Evolutionary conservation across 2,113 vertebrate genomes (phyloP).

Genomic region (Corydoras maculifer): DNA sequence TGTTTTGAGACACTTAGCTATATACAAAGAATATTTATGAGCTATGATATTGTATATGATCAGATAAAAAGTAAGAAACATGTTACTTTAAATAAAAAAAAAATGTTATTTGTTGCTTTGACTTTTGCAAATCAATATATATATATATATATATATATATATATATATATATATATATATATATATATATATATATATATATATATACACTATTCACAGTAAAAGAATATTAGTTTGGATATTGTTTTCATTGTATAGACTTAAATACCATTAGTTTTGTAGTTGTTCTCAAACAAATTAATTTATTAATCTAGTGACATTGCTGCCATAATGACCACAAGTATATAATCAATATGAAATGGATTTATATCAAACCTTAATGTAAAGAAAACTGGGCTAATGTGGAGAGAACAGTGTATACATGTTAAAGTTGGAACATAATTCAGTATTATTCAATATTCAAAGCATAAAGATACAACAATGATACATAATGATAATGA

Average conservation of each 20-base stretch:
- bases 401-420: slow-evolving; percentile 40
- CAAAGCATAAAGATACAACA: slow-evolving; percentile 52
- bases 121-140: too few species aligned
- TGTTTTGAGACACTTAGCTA: too few species aligned
- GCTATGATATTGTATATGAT: too few species aligned
- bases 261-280: background rate
- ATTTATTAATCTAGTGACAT: slow-evolving; percentile 37
- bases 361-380: slow-evolving; percentile 24
- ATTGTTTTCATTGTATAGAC: background rate
- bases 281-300: slow-evolving; percentile 23
- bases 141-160: too few species aligned
- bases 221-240: background rate
- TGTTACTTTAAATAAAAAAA: too few species aligned
- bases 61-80: too few species aligned
- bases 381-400: slow-evolving; percentile 34
- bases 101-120: too few species aligned
- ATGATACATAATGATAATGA: slow-evolving; percentile 51
- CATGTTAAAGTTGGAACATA: slow-evolving; percentile 49
- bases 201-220: too few species aligned
- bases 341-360: slow-evolving; percentile 34
- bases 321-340: slow-evolving; percentile 31
- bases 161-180: too few species aligned
- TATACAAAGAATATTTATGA: too few species aligned
- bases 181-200: too few species aligned
- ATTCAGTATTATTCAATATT: slow-evolving; percentile 51